Base-by-base conservation (phyloP, 2,888 invertebrate species). In the Barypeithes pellucidus region DNA sequence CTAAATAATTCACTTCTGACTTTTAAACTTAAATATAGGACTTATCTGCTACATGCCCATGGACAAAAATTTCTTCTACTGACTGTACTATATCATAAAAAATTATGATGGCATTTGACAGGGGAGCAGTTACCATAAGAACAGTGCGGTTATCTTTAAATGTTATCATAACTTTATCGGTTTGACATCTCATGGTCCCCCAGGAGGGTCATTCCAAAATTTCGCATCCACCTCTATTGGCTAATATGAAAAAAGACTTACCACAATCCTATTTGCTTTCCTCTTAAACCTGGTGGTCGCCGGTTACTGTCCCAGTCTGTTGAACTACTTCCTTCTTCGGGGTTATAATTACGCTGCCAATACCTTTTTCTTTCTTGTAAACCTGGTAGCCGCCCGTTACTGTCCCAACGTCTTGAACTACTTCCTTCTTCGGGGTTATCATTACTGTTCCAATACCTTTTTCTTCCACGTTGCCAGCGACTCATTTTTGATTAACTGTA, bases 241-340 rank as follows among this genome's bases (percentile, higher is more conserved):
- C 14, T 12, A 2, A n/a, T 36, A 2, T 12, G 29, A 29, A 52
- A 52, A 14, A 52, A 52, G 2, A 29, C 52, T 9, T 16, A 54
- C 54, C 54, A 54, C 54, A 33, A 16, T 9, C 54, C 54, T 54
- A 29, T 54, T 33, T 29, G 9, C 16, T 33, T 54, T 54, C 54
- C 54, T 16, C 20, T 14, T 16, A 54, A 54, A 1, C 50, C 50
- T 0, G 18, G 8, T 5, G 47, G 20, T 9, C 18, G 2, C 1
- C 7, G 2, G 2, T 2, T 8, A 9, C 9, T 4, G 1, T 20
- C 47, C 18, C 1, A 1, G 4, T 20, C 3, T 5, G 2, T 20
- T 20, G 47, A 20, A 20, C 18, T 20, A 11, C 11, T 47, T 20
- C 47, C 47, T 20, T 45, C 43, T 29, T 29, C 29, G 9, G 29